phyloP scores from a whole-genome alignment of 2,797 vertebrate species.

The Cichlasoma orientale region DNA sequence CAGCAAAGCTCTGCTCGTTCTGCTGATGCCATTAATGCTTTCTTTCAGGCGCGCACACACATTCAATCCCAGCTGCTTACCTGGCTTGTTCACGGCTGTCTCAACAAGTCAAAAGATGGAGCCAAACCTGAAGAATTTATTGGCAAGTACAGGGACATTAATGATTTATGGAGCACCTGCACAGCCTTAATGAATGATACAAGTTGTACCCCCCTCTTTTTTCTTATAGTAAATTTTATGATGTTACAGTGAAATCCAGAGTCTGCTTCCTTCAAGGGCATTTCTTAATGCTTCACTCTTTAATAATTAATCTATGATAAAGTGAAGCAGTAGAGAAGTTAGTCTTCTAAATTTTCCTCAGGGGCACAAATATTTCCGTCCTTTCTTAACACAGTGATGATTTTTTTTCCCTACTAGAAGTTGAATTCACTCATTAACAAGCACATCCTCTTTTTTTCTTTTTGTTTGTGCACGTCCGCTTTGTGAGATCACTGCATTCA shows the following conservation, averaged over 20 bases:
- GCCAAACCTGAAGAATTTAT: not conserved
- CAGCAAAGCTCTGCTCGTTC: not conserved
- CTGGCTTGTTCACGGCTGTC: conserved; percentile 46
- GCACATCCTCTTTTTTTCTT: not conserved
- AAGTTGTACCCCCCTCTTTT: not conserved
- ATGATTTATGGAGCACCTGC: conserved; percentile 51
- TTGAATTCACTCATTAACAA: not conserved
- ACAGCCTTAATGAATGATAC: conserved; percentile 4
- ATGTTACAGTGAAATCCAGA: not conserved
- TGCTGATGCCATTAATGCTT: not conserved
- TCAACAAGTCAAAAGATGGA: conserved; percentile 37
- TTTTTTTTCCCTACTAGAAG: not conserved
- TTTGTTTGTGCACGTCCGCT: not conserved
- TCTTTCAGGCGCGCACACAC: conserved; percentile 13
- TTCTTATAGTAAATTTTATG: not conserved
- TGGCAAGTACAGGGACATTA: not conserved
- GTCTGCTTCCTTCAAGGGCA: not conserved
- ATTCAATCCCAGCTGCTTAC: conserved; percentile 33
- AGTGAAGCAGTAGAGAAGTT: conserved; percentile 6
- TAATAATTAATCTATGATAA: conserved; percentile 28
- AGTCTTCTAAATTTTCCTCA: conserved; percentile 7
- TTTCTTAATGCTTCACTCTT: conserved; percentile 7
- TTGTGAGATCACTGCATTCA: not conserved
- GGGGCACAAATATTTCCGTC: not conserved
- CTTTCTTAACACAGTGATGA: not conserved